These are phyloP conservation scores for Pteropus rufus DNA, from an alignment of 2,797 vertebrate species.

Conservation along the genomic window DNA sequence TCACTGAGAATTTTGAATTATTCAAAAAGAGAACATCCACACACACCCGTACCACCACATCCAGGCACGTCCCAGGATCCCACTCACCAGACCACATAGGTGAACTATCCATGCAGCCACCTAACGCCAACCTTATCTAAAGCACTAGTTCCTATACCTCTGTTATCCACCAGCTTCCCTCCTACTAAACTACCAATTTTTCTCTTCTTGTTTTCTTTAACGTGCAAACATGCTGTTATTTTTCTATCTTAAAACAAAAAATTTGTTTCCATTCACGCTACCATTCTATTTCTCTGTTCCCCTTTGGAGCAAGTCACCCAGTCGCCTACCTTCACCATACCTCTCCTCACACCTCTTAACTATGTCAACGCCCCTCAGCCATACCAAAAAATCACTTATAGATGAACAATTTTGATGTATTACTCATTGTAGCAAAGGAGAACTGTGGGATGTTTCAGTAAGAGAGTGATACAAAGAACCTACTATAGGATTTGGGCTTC, in stretches of 20 bases:
- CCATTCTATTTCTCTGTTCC: background rate
- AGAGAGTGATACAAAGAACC: background rate
- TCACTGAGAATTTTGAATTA: background rate
- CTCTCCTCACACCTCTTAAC: background rate
- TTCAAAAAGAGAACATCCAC: background rate
- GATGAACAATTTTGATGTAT: background rate
- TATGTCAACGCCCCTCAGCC: background rate
- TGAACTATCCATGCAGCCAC: background rate
- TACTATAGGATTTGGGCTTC: background rate
- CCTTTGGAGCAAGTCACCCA: background rate
- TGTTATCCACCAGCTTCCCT: background rate
- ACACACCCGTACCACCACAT: background rate
- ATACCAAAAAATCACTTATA: background rate
- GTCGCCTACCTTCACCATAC: background rate
- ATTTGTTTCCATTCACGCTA: background rate
- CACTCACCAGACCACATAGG: background rate
- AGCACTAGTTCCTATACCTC: background rate
- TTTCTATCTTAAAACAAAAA: background rate
- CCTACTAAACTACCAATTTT: background rate
- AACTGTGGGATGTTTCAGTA: background rate
- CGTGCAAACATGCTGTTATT: background rate
- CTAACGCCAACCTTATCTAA: background rate
- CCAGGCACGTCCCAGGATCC: background rate
- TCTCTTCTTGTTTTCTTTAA: background rate
- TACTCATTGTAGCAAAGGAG: background rate